A percentile compares a stretch with the other conserved stretches of the same genome.
Evolutionary conservation across 1,140 invertebrate genomes (phyloP).

Genomic region (Ips typographus): DNA sequence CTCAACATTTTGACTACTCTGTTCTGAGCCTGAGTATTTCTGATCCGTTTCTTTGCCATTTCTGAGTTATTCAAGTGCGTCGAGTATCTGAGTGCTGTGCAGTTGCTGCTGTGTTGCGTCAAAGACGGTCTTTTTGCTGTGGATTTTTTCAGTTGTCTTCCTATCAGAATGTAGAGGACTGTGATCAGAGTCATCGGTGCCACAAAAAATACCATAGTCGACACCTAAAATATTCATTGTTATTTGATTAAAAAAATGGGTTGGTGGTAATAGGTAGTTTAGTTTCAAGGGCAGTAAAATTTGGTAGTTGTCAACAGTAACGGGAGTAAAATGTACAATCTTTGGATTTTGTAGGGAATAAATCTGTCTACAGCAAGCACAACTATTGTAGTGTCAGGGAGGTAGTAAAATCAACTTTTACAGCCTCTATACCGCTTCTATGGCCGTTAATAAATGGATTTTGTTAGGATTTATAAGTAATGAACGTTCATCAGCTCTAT

Average conservation of each 20-base stretch:
- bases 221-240: slow-evolving; percentile 45
- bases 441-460: no score
- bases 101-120: slow-evolving; percentile 30
- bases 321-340: no score
- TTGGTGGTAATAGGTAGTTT: no score
- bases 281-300: no score
- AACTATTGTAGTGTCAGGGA: no score
- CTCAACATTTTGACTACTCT: slow-evolving; percentile 51
- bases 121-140: slow-evolving; percentile 30
- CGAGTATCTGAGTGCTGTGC: slow-evolving; percentile 21
- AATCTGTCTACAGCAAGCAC: no score
- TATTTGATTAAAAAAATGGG: neutral
- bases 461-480: no score
- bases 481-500: no score
- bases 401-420: no score
- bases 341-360: no score
- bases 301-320: no score
- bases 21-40: slow-evolving; percentile 43
- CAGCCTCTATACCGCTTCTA: no score
- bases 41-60: slow-evolving; percentile 30
- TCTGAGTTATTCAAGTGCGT: slow-evolving; percentile 16
- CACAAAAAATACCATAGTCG: slow-evolving; percentile 60
- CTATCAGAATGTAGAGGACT: slow-evolving; percentile 59
- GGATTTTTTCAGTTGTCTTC: slow-evolving; percentile 53
- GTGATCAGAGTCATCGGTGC: slow-evolving; percentile 61